phyloP scores from a whole-genome alignment of 2,888 invertebrate species.

The Thecophora atra region DNA sequence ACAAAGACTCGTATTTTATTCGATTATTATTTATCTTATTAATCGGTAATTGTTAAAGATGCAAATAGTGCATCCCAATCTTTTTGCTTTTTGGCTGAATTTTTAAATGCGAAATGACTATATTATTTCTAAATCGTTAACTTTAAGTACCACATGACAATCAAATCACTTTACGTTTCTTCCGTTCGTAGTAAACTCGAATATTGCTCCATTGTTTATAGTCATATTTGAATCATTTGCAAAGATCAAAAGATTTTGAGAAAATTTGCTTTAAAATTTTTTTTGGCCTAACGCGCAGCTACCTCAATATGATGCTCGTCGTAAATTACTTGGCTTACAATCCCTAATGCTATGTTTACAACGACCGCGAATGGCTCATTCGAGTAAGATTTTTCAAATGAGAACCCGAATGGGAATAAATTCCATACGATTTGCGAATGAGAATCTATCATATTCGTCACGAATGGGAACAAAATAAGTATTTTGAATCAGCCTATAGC shows the following conservation, averaged over 20 bases:
- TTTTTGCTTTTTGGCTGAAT: constrained; percentile 1
- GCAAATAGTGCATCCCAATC: background rate
- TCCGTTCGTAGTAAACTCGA: constrained; percentile 2
- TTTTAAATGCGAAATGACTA: constrained; percentile 3
- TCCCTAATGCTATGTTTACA: too few relatives aligned
- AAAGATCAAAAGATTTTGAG: background rate
- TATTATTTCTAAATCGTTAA: constrained; percentile 4
- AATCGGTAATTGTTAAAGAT: background rate
- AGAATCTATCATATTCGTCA: too few relatives aligned
- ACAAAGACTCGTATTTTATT: background rate
- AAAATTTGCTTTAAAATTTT: background rate
- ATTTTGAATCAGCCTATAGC: too few relatives aligned
- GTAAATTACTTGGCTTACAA: constrained; percentile 14
- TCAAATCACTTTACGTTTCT: constrained; percentile 1
- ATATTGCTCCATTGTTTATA: constrained; percentile 5
- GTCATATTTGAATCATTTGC: background rate
- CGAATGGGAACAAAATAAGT: too few relatives aligned
- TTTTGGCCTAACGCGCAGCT: background rate
- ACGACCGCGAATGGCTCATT: too few relatives aligned
- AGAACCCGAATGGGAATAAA: too few relatives aligned
- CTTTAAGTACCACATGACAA: constrained; percentile 11
- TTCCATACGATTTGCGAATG: too few relatives aligned
- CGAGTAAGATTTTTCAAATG: too few relatives aligned
- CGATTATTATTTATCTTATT: background rate
- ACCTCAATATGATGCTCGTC: background rate